Evolutionary conservation across 2,113 vertebrate species (phyloP).

Genomic region (Acinonyx jubatus): DNA sequence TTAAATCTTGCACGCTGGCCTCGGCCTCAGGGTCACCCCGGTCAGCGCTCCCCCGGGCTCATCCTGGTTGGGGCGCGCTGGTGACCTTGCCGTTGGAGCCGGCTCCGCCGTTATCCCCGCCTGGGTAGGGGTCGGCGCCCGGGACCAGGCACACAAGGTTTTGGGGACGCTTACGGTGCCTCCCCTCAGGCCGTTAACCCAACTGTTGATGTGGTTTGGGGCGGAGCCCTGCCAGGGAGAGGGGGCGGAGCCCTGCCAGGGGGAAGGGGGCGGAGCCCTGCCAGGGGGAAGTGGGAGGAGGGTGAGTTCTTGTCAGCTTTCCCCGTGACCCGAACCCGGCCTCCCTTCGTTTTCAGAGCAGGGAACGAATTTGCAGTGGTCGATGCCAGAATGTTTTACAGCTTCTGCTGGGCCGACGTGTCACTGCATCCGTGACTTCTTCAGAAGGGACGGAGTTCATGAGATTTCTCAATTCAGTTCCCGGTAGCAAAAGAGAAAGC

Average conservation of each 20-base stretch:
- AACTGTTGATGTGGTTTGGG: not conserved
- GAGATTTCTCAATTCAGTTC: conserved; percentile 13
- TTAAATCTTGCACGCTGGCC: not conserved
- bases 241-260: not conserved
- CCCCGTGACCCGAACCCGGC: not conserved
- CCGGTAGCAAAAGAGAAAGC: conserved; percentile 28
- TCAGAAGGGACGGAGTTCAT: not conserved
- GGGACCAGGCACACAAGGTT: not conserved
- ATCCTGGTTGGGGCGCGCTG: not conserved
- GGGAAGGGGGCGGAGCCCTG: not conserved
- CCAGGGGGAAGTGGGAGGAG: not conserved
- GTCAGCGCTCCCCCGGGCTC: not conserved
- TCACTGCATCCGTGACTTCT: not conserved
- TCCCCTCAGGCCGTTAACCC: not conserved
- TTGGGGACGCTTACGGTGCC: not conserved
- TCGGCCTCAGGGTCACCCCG: accelerated
- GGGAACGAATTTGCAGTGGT: no score
- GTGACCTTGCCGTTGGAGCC: accelerated
- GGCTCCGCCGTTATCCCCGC: not conserved
- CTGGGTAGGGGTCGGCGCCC: accelerated
- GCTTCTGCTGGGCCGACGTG: not conserved
- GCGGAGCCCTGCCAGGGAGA: no score
- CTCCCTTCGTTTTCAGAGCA: not conserved
- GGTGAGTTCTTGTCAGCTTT: accelerated
- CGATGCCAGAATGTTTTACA: accelerated